Evolutionary conservation across 2,888 invertebrate species (phyloP).

Genomic region (Sphecodes monilicornis): DNA sequence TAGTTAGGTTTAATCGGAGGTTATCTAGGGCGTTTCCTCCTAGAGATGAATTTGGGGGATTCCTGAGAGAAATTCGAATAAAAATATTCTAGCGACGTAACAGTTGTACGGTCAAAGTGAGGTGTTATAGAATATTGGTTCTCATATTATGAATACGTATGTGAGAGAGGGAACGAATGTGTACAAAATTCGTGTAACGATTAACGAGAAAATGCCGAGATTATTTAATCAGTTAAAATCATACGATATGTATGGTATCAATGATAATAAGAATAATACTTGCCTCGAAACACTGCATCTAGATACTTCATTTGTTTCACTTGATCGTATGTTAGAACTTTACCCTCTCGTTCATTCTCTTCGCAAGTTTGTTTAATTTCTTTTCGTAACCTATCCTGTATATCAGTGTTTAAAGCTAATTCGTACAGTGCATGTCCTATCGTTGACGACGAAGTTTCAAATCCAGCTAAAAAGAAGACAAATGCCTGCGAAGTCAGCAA

Average conservation of each 20-base stretch:
- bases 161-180: no score
- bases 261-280: background rate
- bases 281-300: constrained; percentile 5
- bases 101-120: no score
- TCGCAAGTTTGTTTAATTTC: background rate
- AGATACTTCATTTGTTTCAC: constrained; percentile 7
- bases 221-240: background rate
- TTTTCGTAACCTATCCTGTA: constrained; percentile 69
- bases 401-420: constrained; percentile 67
- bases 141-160: no score
- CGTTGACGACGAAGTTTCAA: constrained; percentile 49
- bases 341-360: background rate
- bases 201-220: background rate
- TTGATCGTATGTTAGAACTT: background rate
- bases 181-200: no score
- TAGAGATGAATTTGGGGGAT: no score
- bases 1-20: no score
- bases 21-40: no score
- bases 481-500: constrained; percentile 72
- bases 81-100: no score
- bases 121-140: no score
- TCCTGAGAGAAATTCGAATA: no score
- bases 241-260: background rate
- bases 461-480: constrained; percentile 74
- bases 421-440: constrained; percentile 73